phyloP scores from a whole-genome alignment of 2,888 invertebrate species.

The Drosophila tanythrix region DNA sequence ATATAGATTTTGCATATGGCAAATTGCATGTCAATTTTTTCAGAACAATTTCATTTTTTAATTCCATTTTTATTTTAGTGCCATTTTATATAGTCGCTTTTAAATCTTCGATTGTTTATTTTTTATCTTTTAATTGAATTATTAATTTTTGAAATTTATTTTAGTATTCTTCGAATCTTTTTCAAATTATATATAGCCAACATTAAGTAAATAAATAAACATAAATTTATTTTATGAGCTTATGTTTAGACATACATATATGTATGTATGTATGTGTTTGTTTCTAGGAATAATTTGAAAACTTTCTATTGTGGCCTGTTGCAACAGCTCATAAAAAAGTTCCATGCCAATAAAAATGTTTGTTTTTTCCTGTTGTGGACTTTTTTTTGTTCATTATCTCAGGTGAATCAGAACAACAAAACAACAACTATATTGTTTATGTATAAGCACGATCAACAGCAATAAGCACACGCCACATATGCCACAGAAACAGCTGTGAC shows the following conservation, averaged over 20 bases:
- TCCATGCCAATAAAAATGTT: slow-evolving; percentile 21
- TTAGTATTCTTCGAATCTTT: background rate
- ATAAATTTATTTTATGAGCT: background rate
- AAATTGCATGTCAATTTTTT: background rate
- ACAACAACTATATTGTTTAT: slow-evolving; percentile 27
- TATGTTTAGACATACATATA: background rate
- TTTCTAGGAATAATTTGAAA: slow-evolving; percentile 1
- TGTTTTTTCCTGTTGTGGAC: slow-evolving; percentile 6
- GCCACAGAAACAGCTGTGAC: slow-evolving; percentile 45
- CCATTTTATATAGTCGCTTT: background rate
- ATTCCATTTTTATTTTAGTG: background rate
- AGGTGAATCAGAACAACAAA: slow-evolving; percentile 21
- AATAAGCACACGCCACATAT: slow-evolving; percentile 57
- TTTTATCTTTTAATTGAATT: background rate
- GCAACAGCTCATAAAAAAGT: slow-evolving; percentile 24
- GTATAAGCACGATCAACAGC: slow-evolving; percentile 27
- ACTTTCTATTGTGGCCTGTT: slow-evolving; percentile 18
- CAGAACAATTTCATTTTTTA: background rate
- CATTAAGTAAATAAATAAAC: background rate
- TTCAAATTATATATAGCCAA: background rate
- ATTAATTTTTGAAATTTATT: background rate
- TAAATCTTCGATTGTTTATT: background rate
- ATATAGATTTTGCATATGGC: background rate
- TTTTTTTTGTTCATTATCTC: slow-evolving; percentile 10
- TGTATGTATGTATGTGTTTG: background rate